Evolutionary conservation across 2,888 invertebrate species (phyloP).

Genomic region (Macrosoma leucophasiata): DNA sequence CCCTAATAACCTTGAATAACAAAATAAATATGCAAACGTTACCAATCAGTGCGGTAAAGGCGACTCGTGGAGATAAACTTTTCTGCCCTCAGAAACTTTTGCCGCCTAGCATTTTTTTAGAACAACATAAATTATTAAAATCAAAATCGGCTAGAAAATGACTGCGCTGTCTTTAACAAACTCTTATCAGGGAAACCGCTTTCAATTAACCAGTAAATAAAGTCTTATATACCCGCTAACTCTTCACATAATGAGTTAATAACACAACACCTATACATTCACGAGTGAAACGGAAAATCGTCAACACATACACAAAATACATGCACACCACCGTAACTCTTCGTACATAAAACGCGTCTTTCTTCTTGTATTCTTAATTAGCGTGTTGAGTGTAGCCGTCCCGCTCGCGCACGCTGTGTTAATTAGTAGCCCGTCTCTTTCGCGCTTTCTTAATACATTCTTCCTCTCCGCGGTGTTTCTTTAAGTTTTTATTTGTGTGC

Average conservation of each 20-base stretch:
- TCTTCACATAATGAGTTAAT: slow-evolving; percentile 75
- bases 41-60: no score
- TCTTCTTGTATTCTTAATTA: slow-evolving; percentile 84
- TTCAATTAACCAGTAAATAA: slow-evolving; percentile 74
- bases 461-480: slow-evolving; percentile 75
- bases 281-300: slow-evolving; percentile 52
- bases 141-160: slow-evolving; percentile 38
- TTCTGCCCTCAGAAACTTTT: no score
- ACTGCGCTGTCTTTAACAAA: slow-evolving; percentile 53
- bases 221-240: slow-evolving; percentile 58
- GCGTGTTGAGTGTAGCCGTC: slow-evolving; percentile 68
- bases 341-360: slow-evolving; percentile 74
- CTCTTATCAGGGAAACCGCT: slow-evolving; percentile 65
- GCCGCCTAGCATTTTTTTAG: no score
- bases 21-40: no score
- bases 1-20: no score
- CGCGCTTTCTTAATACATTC: slow-evolving; percentile 77
- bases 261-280: slow-evolving; percentile 59
- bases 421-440: slow-evolving; percentile 70
- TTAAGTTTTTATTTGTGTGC: slow-evolving; percentile 75
- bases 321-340: slow-evolving; percentile 45
- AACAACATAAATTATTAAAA: slow-evolving; percentile 40
- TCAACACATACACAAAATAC: slow-evolving; percentile 41
- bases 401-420: slow-evolving; percentile 59
- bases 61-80: no score